These are phyloP conservation scores for Oxyruncus cristatus DNA, from an alignment of 2,113 vertebrate species.

Conservation along the genomic window DNA sequence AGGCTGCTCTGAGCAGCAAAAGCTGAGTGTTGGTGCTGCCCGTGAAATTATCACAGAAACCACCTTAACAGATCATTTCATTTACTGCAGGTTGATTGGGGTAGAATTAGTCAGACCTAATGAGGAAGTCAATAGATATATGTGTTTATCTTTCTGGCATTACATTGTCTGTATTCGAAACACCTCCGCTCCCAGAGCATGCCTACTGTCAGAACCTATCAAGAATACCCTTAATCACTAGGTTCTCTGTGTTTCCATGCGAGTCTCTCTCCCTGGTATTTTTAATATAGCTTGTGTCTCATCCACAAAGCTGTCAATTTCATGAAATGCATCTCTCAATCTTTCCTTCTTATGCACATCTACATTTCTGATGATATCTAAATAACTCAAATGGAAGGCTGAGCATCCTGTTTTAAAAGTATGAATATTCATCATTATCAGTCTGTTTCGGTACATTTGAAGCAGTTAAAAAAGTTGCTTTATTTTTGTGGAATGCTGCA, in stretches of 20 bases:
- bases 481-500: background rate
- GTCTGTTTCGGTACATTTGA: slow-evolving; percentile 1
- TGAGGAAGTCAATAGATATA: slow-evolving; percentile 48
- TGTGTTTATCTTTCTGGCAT: slow-evolving; percentile 50
- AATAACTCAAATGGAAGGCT: slow-evolving; percentile 45
- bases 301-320: slow-evolving; percentile 68
- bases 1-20: background rate
- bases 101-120: slow-evolving; percentile 60
- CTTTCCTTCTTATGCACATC: background rate
- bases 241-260: slow-evolving; percentile 41
- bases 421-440: slow-evolving; percentile 23
- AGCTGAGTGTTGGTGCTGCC: background rate
- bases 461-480: background rate
- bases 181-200: slow-evolving; percentile 48
- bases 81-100: background rate
- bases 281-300: slow-evolving; percentile 58
- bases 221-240: slow-evolving; percentile 72
- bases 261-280: slow-evolving; percentile 32
- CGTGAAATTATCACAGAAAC: background rate
- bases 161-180: slow-evolving; percentile 59
- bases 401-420: slow-evolving; percentile 13
- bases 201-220: slow-evolving; percentile 69
- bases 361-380: slow-evolving; percentile 41
- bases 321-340: slow-evolving; percentile 33
- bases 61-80: background rate